Percentiles rank a stretch among this genome's conserved stretches.
Conservation (phyloP, 2,888 invertebrate species). For the Gymnocheta viridis region DNA sequence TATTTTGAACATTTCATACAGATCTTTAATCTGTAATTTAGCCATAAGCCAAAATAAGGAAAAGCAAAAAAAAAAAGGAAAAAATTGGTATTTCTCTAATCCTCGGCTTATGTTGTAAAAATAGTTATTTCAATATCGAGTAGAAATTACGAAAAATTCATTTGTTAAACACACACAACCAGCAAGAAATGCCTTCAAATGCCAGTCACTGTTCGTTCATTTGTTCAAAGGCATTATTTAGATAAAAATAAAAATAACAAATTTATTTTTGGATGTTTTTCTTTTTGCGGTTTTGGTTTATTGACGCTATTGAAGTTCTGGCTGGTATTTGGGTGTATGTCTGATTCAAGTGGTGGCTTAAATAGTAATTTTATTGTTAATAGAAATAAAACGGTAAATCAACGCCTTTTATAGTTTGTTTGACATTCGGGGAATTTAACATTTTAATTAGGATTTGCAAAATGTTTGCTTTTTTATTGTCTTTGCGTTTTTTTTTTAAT, state of each 20-base stretch:
- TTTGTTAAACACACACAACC: conserved; percentile 61
- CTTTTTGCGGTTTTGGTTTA: not conserved
- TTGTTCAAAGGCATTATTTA: conserved; percentile 59
- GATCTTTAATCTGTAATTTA: conserved; percentile 68
- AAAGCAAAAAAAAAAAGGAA: conserved; percentile 25
- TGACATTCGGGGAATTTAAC: conserved; percentile 64
- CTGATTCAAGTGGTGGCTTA: conserved; percentile 7
- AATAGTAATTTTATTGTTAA: conserved; percentile 54
- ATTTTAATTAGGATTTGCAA: conserved; percentile 66
- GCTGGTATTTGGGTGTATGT: conserved; percentile 2
- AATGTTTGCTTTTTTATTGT: not conserved
- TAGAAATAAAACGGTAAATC: conserved; percentile 70
- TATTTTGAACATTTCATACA: conserved; percentile 57
- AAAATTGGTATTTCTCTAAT: not conserved
- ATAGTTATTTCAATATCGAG: conserved; percentile 67
- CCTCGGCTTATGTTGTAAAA: conserved; percentile 37
- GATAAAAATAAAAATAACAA: conserved; percentile 60
- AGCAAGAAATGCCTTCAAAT: conserved; percentile 51
- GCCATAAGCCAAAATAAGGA: conserved; percentile 62
- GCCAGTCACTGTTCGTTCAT: conserved; percentile 51
- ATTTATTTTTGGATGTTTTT: conserved; percentile 50
- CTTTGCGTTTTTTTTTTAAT: not conserved
- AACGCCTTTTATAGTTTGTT: conserved; percentile 67
- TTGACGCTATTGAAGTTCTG: conserved; percentile 7
- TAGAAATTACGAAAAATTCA: conserved; percentile 60